These are phyloP conservation scores for Tonatia bakeri DNA, from an alignment of 2,113 vertebrate genomes.

Conservation along the genomic window DNA sequence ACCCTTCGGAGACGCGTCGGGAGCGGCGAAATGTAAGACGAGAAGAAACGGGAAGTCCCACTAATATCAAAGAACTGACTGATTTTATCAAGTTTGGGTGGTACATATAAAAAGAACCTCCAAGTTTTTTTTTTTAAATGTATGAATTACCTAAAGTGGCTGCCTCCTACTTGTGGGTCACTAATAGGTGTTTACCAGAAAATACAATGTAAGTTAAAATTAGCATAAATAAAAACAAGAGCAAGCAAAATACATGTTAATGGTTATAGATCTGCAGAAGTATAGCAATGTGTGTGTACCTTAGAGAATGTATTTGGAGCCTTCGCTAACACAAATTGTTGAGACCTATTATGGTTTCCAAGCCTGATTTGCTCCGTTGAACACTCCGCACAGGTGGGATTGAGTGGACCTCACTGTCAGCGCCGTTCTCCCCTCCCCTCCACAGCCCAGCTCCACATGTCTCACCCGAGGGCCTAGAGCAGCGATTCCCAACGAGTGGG, in stretches of 20 bases:
- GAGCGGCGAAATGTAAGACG: constrained; percentile 11
- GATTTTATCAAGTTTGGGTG: not conserved
- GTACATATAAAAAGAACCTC: not conserved
- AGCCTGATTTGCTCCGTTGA: not conserved
- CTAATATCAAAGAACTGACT: not conserved
- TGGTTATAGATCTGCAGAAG: not conserved
- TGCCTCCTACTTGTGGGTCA: not conserved
- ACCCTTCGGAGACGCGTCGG: not conserved
- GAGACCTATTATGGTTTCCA: not conserved
- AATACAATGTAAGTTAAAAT: constrained; percentile 13
- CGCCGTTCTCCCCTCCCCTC: not conserved
- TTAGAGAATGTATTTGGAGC: not conserved
- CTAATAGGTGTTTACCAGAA: not conserved
- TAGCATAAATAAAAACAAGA: constrained; percentile 7
- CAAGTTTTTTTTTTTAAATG: not conserved
- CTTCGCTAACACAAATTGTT: not conserved
- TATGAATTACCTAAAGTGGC: not conserved
- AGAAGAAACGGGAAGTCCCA: not conserved
- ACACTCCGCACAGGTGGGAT: not conserved
- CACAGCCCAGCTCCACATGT: not conserved
- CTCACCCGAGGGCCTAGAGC: not conserved
- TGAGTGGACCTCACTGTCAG: not conserved
- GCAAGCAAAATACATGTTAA: not conserved
- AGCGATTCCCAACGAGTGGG: not conserved
- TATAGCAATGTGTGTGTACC: not conserved